Evolutionary conservation across 2,113 vertebrate genomes (phyloP).

Genomic region (Bothrops jararaca): DNA sequence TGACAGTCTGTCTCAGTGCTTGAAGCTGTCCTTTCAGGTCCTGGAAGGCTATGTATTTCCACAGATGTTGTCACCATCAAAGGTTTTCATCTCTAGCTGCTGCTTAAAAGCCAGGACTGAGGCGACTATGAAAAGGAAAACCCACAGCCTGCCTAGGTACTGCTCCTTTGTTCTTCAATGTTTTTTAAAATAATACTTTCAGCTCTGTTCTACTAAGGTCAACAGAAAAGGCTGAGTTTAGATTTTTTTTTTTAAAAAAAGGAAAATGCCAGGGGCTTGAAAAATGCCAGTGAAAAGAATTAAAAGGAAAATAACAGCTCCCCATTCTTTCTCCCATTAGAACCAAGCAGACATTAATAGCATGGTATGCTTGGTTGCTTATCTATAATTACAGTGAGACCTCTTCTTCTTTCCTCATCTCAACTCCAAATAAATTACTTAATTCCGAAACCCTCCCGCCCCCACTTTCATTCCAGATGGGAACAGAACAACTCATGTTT

Average conservation of each 20-base stretch:
- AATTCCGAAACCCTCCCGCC: not conserved
- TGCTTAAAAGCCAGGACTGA: not conserved
- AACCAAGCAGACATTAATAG: conserved; percentile 41
- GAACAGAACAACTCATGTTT: not conserved
- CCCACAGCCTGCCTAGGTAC: conserved; percentile 1
- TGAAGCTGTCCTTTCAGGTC: not conserved
- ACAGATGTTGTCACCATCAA: not conserved
- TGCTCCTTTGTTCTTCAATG: conserved; percentile 15
- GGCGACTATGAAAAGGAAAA: not conserved
- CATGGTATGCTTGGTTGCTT: conserved; percentile 36
- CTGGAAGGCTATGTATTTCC: not conserved
- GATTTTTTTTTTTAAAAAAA: not conserved
- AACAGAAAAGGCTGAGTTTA: not conserved
- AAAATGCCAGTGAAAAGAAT: conserved; percentile 9
- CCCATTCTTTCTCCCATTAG: conserved; percentile 13
- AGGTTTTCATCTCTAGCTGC: not conserved
- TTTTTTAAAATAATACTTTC: not conserved
- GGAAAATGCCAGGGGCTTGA: fast-evolving
- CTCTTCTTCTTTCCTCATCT: conserved; percentile 12
- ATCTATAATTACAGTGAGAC: conserved; percentile 47
- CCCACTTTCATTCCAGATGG: not conserved
- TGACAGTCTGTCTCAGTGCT: not conserved
- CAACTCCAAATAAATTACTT: conserved; percentile 9
- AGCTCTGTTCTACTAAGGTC: not conserved
- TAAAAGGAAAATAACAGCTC: not conserved